Conservation (phyloP, 2,113 vertebrate species). For the Tragelaphus imberbis region DNA sequence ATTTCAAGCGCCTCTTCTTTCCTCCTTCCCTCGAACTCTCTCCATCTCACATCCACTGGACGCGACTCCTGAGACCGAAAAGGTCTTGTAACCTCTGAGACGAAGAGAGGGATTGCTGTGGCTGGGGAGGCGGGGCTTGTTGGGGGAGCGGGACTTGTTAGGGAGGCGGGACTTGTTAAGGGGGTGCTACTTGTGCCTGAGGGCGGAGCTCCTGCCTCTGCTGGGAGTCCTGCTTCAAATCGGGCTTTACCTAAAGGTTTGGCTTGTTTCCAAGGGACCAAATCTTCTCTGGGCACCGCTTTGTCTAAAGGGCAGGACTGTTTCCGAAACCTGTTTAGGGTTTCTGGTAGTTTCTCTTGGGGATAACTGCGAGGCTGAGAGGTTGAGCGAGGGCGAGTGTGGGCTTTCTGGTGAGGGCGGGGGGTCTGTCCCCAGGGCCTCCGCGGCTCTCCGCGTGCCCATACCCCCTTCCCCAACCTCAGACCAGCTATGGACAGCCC, state of each 20-base stretch:
- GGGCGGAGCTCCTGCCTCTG: neutral
- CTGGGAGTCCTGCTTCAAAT: accelerated
- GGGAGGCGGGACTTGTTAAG: accelerated
- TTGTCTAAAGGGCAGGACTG: neutral
- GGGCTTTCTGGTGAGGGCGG: neutral
- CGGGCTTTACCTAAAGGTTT: neutral
- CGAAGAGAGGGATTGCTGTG: no score
- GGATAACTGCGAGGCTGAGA: neutral
- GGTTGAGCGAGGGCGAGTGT: neutral
- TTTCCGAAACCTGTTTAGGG: neutral
- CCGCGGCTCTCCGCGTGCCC: neutral
- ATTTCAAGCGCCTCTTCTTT: neutral
- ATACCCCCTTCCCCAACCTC: neutral
- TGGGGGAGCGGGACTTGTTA: neutral
- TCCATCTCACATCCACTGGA: neutral
- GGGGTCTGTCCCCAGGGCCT: neutral
- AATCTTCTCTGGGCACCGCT: neutral
- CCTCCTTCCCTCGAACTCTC: neutral
- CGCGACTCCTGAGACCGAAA: neutral
- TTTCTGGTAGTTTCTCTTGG: neutral
- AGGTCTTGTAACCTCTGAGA: neutral
- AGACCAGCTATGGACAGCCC: conserved; percentile 93
- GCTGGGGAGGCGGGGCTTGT: accelerated
- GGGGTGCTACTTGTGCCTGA: neutral
- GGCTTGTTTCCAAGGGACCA: neutral